Conservation (phyloP, 1,140 invertebrate species). For the Zaprionus ornatus region DNA sequence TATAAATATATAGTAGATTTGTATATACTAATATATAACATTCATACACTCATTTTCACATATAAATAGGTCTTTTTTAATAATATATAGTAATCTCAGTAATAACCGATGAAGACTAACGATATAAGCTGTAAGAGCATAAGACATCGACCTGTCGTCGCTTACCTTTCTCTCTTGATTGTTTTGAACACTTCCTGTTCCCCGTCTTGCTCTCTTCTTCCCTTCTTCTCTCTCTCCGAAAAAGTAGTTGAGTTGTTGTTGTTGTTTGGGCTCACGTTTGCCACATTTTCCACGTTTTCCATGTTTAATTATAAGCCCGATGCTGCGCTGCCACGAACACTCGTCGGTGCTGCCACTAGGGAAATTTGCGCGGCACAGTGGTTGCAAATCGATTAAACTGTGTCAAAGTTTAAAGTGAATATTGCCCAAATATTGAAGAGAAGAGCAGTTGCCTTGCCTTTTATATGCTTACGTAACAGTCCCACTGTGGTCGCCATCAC, state of each 20-base stretch:
- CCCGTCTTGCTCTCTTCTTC: too few species aligned
- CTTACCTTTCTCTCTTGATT: not conserved
- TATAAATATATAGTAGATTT: not conserved
- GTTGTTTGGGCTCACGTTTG: slow-evolving; percentile 51
- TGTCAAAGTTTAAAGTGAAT: not conserved
- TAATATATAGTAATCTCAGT: too few species aligned
- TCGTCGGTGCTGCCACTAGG: slow-evolving; percentile 51
- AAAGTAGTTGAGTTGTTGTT: not conserved
- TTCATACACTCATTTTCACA: too few species aligned
- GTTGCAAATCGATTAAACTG: not conserved
- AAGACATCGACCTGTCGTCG: not conserved
- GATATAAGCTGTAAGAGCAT: not conserved
- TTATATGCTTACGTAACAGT: too few species aligned
- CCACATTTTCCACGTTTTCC: slow-evolving; percentile 75
- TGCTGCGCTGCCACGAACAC: slow-evolving; percentile 39
- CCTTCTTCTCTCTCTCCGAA: too few species aligned
- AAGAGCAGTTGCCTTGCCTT: too few species aligned
- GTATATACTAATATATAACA: too few species aligned
- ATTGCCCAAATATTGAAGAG: too few species aligned
- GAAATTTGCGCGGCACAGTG: slow-evolving; percentile 62
- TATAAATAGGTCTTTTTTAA: too few species aligned
- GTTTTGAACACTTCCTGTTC: not conserved
- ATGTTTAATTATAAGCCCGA: slow-evolving; percentile 79
- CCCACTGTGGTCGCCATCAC: too few species aligned
- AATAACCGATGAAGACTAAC: too few species aligned